Base-by-base conservation (phyloP, 2,113 vertebrate genomes). In the Motacilla alba region DNA sequence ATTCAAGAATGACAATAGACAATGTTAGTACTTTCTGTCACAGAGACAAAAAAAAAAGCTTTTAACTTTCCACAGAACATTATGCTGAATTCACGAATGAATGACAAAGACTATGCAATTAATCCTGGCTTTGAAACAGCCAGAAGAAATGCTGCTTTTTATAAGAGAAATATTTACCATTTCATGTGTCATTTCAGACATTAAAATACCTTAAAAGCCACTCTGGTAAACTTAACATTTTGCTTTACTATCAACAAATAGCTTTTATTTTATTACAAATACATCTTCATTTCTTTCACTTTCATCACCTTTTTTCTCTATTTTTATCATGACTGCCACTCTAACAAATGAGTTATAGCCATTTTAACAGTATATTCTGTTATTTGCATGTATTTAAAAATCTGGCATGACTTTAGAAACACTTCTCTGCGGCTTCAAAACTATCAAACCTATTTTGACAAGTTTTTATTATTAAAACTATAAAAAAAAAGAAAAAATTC, bases 41-140 rank as follows among this genome's bases (percentile, higher is more conserved):
- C 78, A 52, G 17, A 80, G 50, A 89, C 63, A 86, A 96, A 92
- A 43, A 56, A 85, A 84, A 87, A 92, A 86, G 23, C 23, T 93
- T 90, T 94, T 77, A 95, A 52, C 31, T 90, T 56, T 59, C 24
- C 49, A 93, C 33, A 75, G 56, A 73, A 96, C 85, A 64, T 15
- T 79, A 59, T 27, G 53, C 41, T 41, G 33, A 68, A 50, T 58
- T 83, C 43, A 92, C 10, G 4, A 76, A 47, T 30, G n/a, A 87
- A 88, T 15, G 10, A 58, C 21, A 90, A 63, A 85, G 13, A 64
- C 82, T 16, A 77, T 9, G 39, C 37, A 73, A 92, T 84, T 85
- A 72, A 47, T 33, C 77, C 60, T 67, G 60, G 23, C 6, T 62
- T 49, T 92, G 9, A 87, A 97, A 95, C 4, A 19, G 23, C 6